These are phyloP conservation scores for Melanophora roralis DNA, from an alignment of 2,888 invertebrate genomes.

Conservation along the genomic window DNA sequence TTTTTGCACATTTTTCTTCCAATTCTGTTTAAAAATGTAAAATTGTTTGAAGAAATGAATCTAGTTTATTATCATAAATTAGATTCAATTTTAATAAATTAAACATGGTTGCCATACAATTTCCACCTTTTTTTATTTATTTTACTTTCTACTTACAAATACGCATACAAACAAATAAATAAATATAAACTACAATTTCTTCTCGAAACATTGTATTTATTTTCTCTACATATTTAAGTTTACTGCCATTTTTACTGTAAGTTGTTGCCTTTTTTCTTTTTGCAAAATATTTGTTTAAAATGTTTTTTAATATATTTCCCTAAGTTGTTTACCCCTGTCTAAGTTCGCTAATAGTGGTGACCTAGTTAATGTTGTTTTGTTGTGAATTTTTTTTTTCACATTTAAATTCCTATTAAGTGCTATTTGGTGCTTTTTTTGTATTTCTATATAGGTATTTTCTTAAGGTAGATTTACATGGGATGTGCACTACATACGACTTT, in stretches of 20 bases:
- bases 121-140: too few species aligned
- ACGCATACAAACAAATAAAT: too few species aligned
- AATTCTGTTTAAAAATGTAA: too few species aligned
- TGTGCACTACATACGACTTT: too few species aligned
- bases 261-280: constrained; percentile 7
- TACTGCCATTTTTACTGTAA: neutral
- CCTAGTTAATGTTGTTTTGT: constrained; percentile 39
- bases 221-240: neutral
- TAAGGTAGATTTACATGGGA: too few species aligned
- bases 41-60: too few species aligned
- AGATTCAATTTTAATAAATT: too few species aligned
- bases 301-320: constrained; percentile 29
- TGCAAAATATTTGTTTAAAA: neutral
- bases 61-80: too few species aligned
- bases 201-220: neutral
- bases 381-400: constrained; percentile 26
- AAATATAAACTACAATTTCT: too few species aligned
- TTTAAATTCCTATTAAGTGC: constrained; percentile 57
- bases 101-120: too few species aligned
- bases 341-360: constrained; percentile 43
- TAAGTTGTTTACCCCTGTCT: constrained; percentile 52
- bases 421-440: constrained; percentile 17
- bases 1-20: too few species aligned
- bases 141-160: too few species aligned
- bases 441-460: neutral